These are phyloP conservation scores for Lates calcarifer DNA, from an alignment of 2,113 vertebrate species.

Conservation along the genomic window DNA sequence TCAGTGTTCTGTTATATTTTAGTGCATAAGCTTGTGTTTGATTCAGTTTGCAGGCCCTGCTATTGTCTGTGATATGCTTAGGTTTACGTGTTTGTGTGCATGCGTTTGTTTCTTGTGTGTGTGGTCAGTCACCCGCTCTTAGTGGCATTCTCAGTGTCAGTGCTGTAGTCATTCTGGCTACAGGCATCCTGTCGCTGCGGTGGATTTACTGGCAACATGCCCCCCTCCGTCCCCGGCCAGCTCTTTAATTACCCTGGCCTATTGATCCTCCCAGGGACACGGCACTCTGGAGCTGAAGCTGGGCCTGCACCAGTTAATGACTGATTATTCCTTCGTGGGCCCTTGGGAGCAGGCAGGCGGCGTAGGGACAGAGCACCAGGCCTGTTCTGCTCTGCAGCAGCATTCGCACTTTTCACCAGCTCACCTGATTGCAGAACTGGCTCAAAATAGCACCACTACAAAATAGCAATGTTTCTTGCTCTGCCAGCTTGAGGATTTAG, in stretches of 20 bases:
- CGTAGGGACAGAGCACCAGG: constrained; percentile 60
- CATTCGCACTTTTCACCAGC: constrained; percentile 53
- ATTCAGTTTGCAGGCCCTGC: constrained; percentile 16
- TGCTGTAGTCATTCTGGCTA: constrained; percentile 81
- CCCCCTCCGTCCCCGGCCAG: constrained; percentile 68
- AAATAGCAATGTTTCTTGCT: too few relatives aligned
- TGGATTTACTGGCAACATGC: constrained; percentile 85
- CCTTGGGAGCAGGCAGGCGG: constrained; percentile 68
- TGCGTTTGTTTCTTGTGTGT: constrained; percentile 39
- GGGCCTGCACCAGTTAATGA: constrained; percentile 83
- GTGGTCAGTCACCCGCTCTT: constrained; percentile 57
- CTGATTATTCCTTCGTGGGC: constrained; percentile 80
- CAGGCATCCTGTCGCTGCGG: constrained; percentile 77
- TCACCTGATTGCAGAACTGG: constrained; percentile 41
- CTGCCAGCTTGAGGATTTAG: constrained; percentile 12
- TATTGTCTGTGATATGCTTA: constrained; percentile 22
- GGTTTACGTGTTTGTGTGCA: constrained; percentile 24
- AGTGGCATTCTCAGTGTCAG: constrained; percentile 76
- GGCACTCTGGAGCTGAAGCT: constrained; percentile 76
- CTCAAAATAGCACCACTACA: constrained; percentile 64
- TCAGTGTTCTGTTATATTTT: constrained; percentile 7
- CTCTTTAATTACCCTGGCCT: constrained; percentile 89
- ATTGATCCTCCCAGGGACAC: constrained; percentile 84
- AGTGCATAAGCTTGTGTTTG: constrained; percentile 32
- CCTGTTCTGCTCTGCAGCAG: constrained; percentile 51